Conservation (phyloP, 1,140 invertebrate species). For the Drosophila nannoptera region DNA sequence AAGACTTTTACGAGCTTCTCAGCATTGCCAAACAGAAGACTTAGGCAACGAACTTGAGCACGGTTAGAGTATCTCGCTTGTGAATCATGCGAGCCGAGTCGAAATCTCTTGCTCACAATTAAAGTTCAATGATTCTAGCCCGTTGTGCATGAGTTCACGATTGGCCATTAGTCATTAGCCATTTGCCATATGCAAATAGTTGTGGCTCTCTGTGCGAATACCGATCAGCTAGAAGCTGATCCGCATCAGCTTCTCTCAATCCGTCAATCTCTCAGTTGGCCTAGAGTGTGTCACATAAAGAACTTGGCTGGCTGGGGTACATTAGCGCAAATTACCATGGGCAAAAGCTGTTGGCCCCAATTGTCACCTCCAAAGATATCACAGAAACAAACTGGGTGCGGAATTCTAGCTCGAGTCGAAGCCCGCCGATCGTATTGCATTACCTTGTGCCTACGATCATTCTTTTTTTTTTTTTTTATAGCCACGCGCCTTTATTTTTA, state of each 20-base stretch:
- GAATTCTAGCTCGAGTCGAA: slow-evolving; percentile 47
- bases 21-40: slow-evolving; percentile 57
- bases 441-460: slow-evolving; percentile 52
- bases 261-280: not conserved
- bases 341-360: slow-evolving; percentile 72
- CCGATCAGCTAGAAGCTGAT: no score
- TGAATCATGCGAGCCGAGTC: slow-evolving; percentile 43
- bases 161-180: slow-evolving; percentile 51
- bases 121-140: slow-evolving; percentile 66
- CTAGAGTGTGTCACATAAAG: slow-evolving; percentile 42
- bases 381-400: slow-evolving; percentile 58
- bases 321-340: slow-evolving; percentile 68
- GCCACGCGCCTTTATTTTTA: slow-evolving; percentile 55
- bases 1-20: slow-evolving; percentile 33
- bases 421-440: slow-evolving; percentile 52
- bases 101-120: slow-evolving; percentile 34
- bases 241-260: no score
- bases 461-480: slow-evolving; percentile 31
- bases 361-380: slow-evolving; percentile 70
- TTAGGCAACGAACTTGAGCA: slow-evolving; percentile 45
- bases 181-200: slow-evolving; percentile 31
- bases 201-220: no score
- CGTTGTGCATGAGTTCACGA: slow-evolving; percentile 42
- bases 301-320: slow-evolving; percentile 39
- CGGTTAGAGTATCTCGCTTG: not conserved